These are phyloP conservation scores for Helostoma temminkii DNA, from an alignment of 2,797 vertebrate species.

Conservation along the genomic window DNA sequence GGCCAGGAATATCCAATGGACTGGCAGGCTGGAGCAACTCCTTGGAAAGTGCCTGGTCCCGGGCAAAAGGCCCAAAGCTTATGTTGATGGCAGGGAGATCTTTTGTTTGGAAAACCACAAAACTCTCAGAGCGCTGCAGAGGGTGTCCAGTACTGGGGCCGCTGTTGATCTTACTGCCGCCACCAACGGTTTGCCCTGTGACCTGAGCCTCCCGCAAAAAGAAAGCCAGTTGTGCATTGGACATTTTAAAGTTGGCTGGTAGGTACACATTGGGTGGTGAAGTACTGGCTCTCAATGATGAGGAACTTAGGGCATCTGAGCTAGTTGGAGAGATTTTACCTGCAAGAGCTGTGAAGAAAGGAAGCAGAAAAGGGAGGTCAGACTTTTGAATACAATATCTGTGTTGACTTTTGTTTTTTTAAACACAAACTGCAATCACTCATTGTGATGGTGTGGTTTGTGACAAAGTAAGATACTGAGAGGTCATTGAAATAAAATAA, in stretches of 20 bases:
- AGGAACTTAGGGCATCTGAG: constrained; percentile 82
- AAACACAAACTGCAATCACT: neutral
- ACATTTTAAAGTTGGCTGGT: constrained; percentile 95
- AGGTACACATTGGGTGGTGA: constrained; percentile 84
- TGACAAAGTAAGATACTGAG: neutral
- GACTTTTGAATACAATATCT: neutral
- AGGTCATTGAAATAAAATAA: too few relatives aligned
- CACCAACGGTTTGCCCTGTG: constrained; percentile 61
- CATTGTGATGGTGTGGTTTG: neutral
- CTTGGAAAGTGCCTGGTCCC: constrained; percentile 91
- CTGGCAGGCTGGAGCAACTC: constrained; percentile 95
- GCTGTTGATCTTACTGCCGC: constrained; percentile 30
- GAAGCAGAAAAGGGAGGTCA: constrained; percentile 34
- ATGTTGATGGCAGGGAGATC: constrained; percentile 95
- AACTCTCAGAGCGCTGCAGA: constrained; percentile 93
- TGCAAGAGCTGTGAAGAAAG: constrained; percentile 83
- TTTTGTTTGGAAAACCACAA: constrained; percentile 98
- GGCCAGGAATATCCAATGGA: constrained; percentile 91
- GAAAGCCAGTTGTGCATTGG: constrained; percentile 95
- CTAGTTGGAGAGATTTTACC: constrained; percentile 87
- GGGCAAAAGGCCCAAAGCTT: constrained; percentile 92
- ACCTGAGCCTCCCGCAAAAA: constrained; percentile 90
- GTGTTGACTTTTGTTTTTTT: neutral
- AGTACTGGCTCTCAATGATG: constrained; percentile 75
- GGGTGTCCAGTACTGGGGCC: constrained; percentile 77